A percentile compares a stretch with the other conserved stretches of the same genome.
Evolutionary conservation across 2,797 vertebrate species (phyloP).

Genomic region (Muraenolepis orangiensis): DNA sequence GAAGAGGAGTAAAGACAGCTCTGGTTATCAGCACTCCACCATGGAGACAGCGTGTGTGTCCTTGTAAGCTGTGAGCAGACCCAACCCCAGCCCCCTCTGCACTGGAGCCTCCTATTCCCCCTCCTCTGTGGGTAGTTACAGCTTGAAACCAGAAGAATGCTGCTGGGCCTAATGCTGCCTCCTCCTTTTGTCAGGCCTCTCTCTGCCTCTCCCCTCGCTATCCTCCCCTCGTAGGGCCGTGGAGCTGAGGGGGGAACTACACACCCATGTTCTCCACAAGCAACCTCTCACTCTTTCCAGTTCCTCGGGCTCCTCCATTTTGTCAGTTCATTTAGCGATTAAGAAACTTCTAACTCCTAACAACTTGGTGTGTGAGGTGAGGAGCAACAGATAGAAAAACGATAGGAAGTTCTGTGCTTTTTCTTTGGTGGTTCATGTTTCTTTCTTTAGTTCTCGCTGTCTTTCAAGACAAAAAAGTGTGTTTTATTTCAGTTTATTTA

Average conservation of each 20-base stretch:
- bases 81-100: slow-evolving; percentile 83
- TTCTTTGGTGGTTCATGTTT: too few species aligned
- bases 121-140: slow-evolving; percentile 75
- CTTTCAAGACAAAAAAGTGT: too few species aligned
- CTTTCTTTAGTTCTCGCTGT: too few species aligned
- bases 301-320: slow-evolving; percentile 5
- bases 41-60: slow-evolving; percentile 74
- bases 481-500: too few species aligned
- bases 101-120: slow-evolving; percentile 71
- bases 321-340: neutral
- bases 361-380: slow-evolving; percentile 12
- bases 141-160: slow-evolving; percentile 98
- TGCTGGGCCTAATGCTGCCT: slow-evolving; percentile 88
- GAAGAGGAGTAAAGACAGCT: slow-evolving; percentile 49
- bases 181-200: slow-evolving; percentile 78
- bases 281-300: slow-evolving; percentile 51
- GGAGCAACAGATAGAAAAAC: slow-evolving; percentile 31
- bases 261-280: slow-evolving; percentile 64
- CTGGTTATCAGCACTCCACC: slow-evolving; percentile 73
- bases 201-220: slow-evolving; percentile 55
- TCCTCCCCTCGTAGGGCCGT: slow-evolving; percentile 70
- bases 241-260: slow-evolving; percentile 62
- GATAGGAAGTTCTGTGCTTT: neutral
- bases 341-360: neutral
- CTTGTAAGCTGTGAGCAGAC: slow-evolving; percentile 82